Percentiles rank a stretch among this genome's conserved stretches.
Evolutionary conservation across 2,113 vertebrate genomes (phyloP).

Genomic region (Halcyon senegalensis): DNA sequence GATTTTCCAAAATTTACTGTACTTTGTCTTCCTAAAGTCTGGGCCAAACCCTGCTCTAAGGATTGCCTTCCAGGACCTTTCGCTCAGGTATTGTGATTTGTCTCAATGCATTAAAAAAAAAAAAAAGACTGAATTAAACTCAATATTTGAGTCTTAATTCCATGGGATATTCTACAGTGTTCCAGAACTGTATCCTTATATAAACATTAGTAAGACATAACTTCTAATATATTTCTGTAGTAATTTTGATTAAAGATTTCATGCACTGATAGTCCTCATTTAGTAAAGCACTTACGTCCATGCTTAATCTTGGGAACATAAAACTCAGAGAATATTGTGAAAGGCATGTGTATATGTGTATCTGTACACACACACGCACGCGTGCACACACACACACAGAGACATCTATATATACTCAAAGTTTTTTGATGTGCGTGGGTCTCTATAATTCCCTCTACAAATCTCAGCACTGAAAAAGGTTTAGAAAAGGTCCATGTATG

Average conservation of each 20-base stretch:
- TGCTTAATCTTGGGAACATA: background rate
- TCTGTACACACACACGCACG: background rate
- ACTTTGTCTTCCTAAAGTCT: background rate
- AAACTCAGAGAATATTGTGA: background rate
- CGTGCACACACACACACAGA: too few species aligned
- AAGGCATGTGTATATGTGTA: accelerated
- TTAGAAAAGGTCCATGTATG: background rate
- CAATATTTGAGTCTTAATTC: background rate
- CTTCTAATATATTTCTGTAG: background rate
- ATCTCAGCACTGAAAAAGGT: background rate
- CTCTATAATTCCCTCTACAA: background rate
- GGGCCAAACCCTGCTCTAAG: background rate
- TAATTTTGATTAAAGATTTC: background rate
- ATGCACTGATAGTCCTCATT: background rate
- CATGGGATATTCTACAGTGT: background rate
- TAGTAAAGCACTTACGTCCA: background rate
- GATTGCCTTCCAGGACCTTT: background rate
- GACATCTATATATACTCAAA: background rate
- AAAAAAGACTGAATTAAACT: background rate
- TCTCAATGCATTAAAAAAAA: background rate
- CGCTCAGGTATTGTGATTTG: background rate
- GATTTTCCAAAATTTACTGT: background rate
- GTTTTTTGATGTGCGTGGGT: background rate
- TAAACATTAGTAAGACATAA: background rate
- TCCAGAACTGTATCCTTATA: background rate